Evolutionary conservation across 1,140 invertebrate genomes (phyloP).

Genomic region (Vanessa atalanta): DNA sequence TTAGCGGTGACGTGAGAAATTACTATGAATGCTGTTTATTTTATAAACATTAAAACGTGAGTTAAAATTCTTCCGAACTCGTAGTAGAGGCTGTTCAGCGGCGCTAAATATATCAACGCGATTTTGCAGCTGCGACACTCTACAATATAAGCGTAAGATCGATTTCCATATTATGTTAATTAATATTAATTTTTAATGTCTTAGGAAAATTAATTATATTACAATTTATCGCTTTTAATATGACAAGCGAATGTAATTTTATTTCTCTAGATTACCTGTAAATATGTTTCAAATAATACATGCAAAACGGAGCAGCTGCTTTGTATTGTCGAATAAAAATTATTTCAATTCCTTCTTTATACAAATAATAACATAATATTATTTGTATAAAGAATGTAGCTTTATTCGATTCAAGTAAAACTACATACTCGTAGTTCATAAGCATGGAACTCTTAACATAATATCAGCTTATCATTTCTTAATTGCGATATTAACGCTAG

Average conservation of each 20-base stretch:
- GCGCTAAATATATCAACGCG: background rate
- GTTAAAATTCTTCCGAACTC: background rate
- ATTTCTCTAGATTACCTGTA: constrained; percentile 5
- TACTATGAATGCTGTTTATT: too few species aligned
- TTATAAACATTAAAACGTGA: too few species aligned
- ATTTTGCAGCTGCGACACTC: constrained; percentile 23
- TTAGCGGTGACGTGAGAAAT: too few species aligned
- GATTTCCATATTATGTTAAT: constrained; percentile 9
- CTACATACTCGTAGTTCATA: too few species aligned
- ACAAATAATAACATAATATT: background rate
- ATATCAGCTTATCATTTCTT: too few species aligned
- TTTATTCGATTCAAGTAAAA: too few species aligned
- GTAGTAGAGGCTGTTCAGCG: background rate
- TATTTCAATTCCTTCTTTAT: background rate
- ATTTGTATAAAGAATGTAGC: too few species aligned
- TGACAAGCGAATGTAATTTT: background rate
- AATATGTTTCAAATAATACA: background rate
- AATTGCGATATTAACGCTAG: too few species aligned
- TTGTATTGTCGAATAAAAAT: background rate
- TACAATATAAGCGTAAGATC: background rate
- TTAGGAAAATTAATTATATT: constrained; percentile 3
- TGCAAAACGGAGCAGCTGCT: background rate
- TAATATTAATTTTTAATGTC: background rate
- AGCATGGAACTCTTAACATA: too few species aligned
- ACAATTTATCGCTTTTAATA: constrained; percentile 11